Evolutionary conservation across 1,140 invertebrate species (phyloP), one percentile per base, ranked within the genome.

Genomic region (Mycetomoellerius zeteki): DNA sequence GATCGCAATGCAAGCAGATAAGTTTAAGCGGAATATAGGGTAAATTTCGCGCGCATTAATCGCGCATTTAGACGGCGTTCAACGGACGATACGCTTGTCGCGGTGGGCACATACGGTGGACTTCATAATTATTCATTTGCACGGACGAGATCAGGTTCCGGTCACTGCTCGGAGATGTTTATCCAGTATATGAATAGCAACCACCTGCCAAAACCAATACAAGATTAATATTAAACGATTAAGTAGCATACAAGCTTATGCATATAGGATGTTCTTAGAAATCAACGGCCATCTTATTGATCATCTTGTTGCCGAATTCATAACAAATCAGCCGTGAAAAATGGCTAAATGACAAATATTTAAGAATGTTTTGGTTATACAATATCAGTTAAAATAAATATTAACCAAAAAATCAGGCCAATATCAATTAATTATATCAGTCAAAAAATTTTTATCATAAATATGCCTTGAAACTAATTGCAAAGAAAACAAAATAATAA

Each of bases 191-290:
- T 84, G 89, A 91, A 89, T 91, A 88, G 88, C 86, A 89, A 87
- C 87, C 93, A 93, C 91, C 93, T 93, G 93, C 92, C 92, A 93
- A 93, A 93, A 92, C 89, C 91, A 89, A 93, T 93, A 92, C 88
- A 88, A 91, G 91, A 93, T 93, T 93, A 93, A 93, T 93, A 90
- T 87, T 91, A 91, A 93, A 93, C 91, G 93, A 88, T 92, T 91
- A 62, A 50, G 73, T 75, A 90, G 78, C 92, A 93, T 91, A 92
- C 93, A 86, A 93, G 87, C 89, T 90, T 90, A 77, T 76, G 56
- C 72, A 16, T 47, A 21, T n/a, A 19, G 1, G 2, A 21, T 21
- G 21, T 73, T 37, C 24, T 60, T 21, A 47, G 80, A 24, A 60
- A 73, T 82, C 67, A 73, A 84, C 80, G 69, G 37, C 37, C 37